Base-by-base conservation (phyloP, 2,797 vertebrate species). In the Oreochromis mossambicus region DNA sequence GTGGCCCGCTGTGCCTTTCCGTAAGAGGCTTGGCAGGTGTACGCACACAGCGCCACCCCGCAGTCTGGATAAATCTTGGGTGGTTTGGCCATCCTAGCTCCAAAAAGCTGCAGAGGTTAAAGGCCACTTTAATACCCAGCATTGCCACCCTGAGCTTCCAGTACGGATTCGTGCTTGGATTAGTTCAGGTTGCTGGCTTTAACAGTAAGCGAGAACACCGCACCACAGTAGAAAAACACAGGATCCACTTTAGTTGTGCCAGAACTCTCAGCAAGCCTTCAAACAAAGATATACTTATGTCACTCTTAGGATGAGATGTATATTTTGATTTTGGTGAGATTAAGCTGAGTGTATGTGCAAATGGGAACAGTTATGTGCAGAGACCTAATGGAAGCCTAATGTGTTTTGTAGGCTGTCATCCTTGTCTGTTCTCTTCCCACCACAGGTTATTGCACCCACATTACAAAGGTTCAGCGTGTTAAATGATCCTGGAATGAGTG, bases 141-240 rank as follows among this genome's bases (percentile, higher is more conserved):
- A 52, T 77, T 91, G 81, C 77, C 78, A 78, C 83, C 52, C 87
- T 55, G 73, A 91, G 78, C 63, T 86, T 83, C 80, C 63, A 68
- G 83, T 83, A 78, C 86, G 70, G 92, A 93, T 93, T 92, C 90
- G 84, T 95, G 93, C 93, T 95, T 95, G 90, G 93, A 95, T 95
- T 93, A 92, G 93, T 89, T 95, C 92, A 92, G 86, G 91, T 95
- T 95, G 83, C 95, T 66, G 87, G 81, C 55, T 79, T 84, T 76
- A 84, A 63, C 58, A 84, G 79, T 84, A 82, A 86, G 68, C 81
- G 68, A 86, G 86, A 89, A 85, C 85, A 58, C 79, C 24, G 12
- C 61, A 66, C 46, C 78, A 81, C 55, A 77, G 46, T 68, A 92
- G 77, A 83, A 91, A 83, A 85, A 93, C 87, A 91, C 48, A 70